These are phyloP conservation scores for Lagria hirta DNA, from an alignment of 2,888 invertebrate species.

Conservation along the genomic window DNA sequence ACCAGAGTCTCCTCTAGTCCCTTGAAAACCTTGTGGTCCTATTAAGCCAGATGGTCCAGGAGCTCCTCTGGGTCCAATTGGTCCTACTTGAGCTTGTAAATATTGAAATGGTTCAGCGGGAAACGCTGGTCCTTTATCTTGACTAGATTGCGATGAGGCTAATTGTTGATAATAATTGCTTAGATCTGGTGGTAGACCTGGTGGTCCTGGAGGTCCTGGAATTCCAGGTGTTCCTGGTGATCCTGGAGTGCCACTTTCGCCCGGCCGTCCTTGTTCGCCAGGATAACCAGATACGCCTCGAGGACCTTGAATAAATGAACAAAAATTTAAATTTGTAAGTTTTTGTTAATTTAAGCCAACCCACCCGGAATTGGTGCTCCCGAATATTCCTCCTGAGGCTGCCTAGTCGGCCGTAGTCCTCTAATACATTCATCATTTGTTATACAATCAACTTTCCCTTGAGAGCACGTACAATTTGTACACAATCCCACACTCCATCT, in stretches of 20 bases:
- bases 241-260: conserved; percentile 64
- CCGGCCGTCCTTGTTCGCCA: conserved; percentile 62
- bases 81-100: conserved; percentile 77
- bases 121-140: conserved; percentile 69
- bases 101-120: conserved; percentile 69
- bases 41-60: conserved; percentile 64
- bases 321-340: conserved; percentile 1
- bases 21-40: conserved; percentile 83
- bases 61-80: conserved; percentile 77
- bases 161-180: conserved; percentile 76
- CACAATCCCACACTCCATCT: conserved; percentile 70
- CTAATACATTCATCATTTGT: conserved; percentile 56
- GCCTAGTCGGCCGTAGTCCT: conserved; percentile 37
- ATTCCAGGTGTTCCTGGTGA: conserved; percentile 65
- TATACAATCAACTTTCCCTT: conserved; percentile 63
- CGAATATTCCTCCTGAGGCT: conserved; percentile 22
- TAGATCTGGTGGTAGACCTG: conserved; percentile 73
- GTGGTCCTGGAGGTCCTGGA: conserved; percentile 63
- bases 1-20: conserved; percentile 76
- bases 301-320: conserved; percentile 40
- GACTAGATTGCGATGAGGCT: conserved; percentile 67
- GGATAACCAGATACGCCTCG: conserved; percentile 58
- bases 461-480: conserved; percentile 70
- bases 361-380: conserved; percentile 24
- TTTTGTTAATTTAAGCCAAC: neutral